These are phyloP conservation scores for Cyrtonyx montezumae DNA, from an alignment of 2,113 vertebrate species.

Conservation along the genomic window DNA sequence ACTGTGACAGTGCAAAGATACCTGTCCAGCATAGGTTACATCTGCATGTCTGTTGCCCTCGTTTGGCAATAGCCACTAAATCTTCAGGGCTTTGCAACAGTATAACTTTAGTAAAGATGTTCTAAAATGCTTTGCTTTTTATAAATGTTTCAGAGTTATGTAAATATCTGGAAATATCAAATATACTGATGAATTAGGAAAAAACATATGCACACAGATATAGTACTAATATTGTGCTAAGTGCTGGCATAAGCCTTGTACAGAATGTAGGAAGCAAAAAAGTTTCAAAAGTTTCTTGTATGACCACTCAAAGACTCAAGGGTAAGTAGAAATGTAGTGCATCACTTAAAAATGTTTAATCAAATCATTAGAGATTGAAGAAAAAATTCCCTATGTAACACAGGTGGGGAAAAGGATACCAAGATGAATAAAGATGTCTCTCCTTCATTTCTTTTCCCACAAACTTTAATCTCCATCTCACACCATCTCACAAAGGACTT, in stretches of 20 bases:
- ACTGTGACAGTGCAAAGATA: background rate
- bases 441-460: background rate
- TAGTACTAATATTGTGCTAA: background rate
- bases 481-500: background rate
- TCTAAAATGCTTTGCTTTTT: constrained; percentile 38
- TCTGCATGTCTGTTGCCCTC: background rate
- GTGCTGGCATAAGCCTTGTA: background rate
- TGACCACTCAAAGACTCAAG: background rate
- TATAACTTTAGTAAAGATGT: background rate
- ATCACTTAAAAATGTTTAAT: background rate
- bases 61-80: accelerated
- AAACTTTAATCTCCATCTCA: background rate
- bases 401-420: background rate
- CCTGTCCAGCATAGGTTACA: background rate
- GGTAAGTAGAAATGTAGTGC: background rate
- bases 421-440: background rate
- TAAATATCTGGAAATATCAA: background rate
- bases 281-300: background rate
- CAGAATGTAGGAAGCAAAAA: constrained; percentile 28
- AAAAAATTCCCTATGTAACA: background rate
- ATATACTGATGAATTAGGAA: constrained; percentile 32
- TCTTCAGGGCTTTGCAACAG: background rate
- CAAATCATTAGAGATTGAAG: background rate
- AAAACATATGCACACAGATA: constrained; percentile 13
- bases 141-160: constrained; percentile 18